Evolutionary conservation across 2,113 vertebrate genomes (phyloP).

Genomic region (Bubo bubo): DNA sequence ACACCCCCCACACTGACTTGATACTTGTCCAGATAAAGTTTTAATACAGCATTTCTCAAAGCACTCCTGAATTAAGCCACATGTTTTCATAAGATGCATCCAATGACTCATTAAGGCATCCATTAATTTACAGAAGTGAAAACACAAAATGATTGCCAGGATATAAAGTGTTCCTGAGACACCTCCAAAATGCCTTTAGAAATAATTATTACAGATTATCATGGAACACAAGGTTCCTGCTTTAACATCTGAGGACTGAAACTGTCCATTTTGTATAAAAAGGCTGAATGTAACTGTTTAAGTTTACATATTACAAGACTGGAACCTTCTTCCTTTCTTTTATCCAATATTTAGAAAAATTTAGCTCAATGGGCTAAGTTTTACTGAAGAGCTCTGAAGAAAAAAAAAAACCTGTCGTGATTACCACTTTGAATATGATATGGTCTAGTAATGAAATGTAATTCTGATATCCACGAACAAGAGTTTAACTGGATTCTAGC

Average conservation of each 20-base stretch:
- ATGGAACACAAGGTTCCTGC: slow-evolving; percentile 14
- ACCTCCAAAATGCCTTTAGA: slow-evolving; percentile 49
- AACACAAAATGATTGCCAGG: slow-evolving; percentile 19
- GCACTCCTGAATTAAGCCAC: slow-evolving; percentile 4
- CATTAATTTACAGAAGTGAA: slow-evolving; percentile 50
- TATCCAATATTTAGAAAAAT: neutral
- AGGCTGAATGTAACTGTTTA: neutral
- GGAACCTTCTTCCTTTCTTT: neutral
- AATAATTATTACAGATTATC: neutral
- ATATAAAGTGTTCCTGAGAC: slow-evolving; percentile 25
- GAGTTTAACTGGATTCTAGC: neutral
- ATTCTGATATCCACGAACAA: neutral
- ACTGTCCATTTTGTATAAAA: neutral
- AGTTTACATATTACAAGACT: neutral
- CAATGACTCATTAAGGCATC: slow-evolving; percentile 41
- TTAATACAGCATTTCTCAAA: neutral
- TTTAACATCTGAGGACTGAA: slow-evolving; percentile 19
- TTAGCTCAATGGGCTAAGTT: neutral
- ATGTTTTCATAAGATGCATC: slow-evolving; percentile 7
- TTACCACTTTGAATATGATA: neutral
- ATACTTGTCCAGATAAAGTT: neutral
- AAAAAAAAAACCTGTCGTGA: neutral
- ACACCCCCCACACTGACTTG: neutral
- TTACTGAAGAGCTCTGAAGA: neutral
- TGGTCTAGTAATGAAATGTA: neutral